Base-by-base conservation (phyloP, 2,797 vertebrate species). In the Cyclura pinguis region DNA sequence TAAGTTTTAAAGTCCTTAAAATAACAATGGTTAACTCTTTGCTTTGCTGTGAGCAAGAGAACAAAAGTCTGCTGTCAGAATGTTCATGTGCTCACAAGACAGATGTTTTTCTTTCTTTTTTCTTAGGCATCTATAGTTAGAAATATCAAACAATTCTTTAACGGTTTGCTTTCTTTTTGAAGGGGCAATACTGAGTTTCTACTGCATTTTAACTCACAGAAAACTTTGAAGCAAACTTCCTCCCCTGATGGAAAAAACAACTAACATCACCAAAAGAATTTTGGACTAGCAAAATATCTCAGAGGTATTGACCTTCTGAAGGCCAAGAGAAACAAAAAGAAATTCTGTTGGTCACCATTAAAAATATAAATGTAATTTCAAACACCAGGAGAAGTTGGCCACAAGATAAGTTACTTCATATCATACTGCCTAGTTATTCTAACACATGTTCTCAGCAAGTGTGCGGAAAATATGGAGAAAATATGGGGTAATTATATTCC, bases 21-120 rank as follows among this genome's bases (percentile, higher is more conserved):
- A 76, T 90, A 91, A 78, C 62, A 76, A 76, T 42, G 87, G 18
- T 91, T 91, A 93, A 90, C 7, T 10, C 6, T 84, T 80, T 84
- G 8, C 76, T 93, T 87, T 69, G 67, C 6, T 2, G 67, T 76
- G 16, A 83, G n/a, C 16, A 57, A 67, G 57, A 38, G 8, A 78
- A 83, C 35, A 18, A 32, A 76, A 27, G 59, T 72, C 29, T 87
- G 10, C 22, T 81, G 27, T 78, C 4, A 22, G 76, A 22, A 78
- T 78, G 76, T 10, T 8, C 74, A 77, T 24, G 18, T 47, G 74
- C 42, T 24, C 8, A 77, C 74, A 42, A 6, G 42, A 42, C 6
- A 47, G 22, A 22, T 2, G 8, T 42, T 16, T 57, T 10, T 2
- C 12, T 12, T 57, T 12, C 3, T 16, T 59, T 59, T 67, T 67